Base-by-base conservation (phyloP, 2,797 vertebrate species). In the Catharus ustulatus region DNA sequence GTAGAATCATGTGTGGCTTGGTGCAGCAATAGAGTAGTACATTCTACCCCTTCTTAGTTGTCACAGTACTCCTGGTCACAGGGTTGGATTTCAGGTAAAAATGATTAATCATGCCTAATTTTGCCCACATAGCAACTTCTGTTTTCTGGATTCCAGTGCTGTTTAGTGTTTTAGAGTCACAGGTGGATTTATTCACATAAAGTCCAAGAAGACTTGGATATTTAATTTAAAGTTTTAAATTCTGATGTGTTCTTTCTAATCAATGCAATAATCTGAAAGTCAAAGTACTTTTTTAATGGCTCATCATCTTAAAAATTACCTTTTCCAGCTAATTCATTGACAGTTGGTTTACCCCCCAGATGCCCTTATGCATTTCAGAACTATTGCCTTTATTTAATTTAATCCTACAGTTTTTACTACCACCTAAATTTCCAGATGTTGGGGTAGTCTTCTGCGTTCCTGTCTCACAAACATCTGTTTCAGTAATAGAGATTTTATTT, bases 341-440 rank as follows among this genome's bases (percentile, higher is more conserved):
- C 51, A 85, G 46, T 63, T 84, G 49, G 24, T 86, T 86, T 94
- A 46, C 36, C 12, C 92, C 45, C 23, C 57, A 71, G 42, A 54
- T 87, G 76, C 34, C 66, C 16, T 84, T 72, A 82, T 23, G 13
- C 42, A 49, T 30, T 92, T 91, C 48, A 82, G 34, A 86, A 17
- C 42, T 63, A 38, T 85, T 89, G 57, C 73, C 71, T 90, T 85
- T 93, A 79, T 90, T 95, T 87, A 84, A 83, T 72, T 57, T 57
- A 84, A 82, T 87, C 30, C 34, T 88, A 13, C 32, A 34, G 19
- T 29, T 88, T 87, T 89, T 89, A 34, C 63, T 90, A 23, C 63
- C 38, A 29, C 29, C 91, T 90, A 73, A 30, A 79, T 88, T 79
- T 91, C 74, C 94, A 90, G 76, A 84, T 96, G 92, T 76, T 92